Evolutionary conservation across 1,140 invertebrate genomes (phyloP).

Genomic region (Drosophila micromelanica): DNA sequence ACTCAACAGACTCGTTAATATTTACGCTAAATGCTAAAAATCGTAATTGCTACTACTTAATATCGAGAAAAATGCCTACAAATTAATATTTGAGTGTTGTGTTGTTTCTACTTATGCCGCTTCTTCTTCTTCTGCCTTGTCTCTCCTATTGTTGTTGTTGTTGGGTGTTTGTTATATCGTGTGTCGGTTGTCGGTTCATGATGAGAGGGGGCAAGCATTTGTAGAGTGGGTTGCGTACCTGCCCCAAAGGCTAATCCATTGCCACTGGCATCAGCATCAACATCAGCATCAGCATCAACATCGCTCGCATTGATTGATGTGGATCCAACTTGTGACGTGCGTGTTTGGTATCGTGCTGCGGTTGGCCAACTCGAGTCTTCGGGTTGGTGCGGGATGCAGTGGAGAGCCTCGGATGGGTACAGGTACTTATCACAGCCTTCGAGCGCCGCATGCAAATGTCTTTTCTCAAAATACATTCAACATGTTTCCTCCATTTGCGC

Average conservation of each 20-base stretch:
- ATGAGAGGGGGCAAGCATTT: slow-evolving; percentile 63
- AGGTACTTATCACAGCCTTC: slow-evolving; percentile 82
- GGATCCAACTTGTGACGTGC: slow-evolving; percentile 48
- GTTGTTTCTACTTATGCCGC: slow-evolving; percentile 63
- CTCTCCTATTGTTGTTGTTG: slow-evolving; percentile 12
- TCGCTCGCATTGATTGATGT: slow-evolving; percentile 53
- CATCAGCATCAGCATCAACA: slow-evolving; percentile 13
- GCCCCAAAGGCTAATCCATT: slow-evolving; percentile 66
- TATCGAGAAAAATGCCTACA: slow-evolving; percentile 68
- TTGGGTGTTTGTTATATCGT: slow-evolving; percentile 5
- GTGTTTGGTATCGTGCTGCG: slow-evolving; percentile 41
- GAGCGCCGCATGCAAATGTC: slow-evolving; percentile 81
- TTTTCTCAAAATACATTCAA: slow-evolving; percentile 79
- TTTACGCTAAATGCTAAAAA: slow-evolving; percentile 81
- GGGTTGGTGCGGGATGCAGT: neutral
- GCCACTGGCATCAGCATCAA: slow-evolving; percentile 9
- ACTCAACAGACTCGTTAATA: slow-evolving; percentile 79
- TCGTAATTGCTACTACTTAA: slow-evolving; percentile 82
- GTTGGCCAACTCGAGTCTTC: neutral
- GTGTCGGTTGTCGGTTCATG: slow-evolving; percentile 7
- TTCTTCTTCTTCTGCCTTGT: slow-evolving; percentile 37
- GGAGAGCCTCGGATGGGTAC: slow-evolving; percentile 67
- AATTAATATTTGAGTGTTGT: slow-evolving; percentile 72
- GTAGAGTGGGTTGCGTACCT: slow-evolving; percentile 74
- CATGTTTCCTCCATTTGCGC: slow-evolving; percentile 81